Percentiles rank a stretch among this genome's conserved stretches.
phyloP scores from a whole-genome alignment of 2,888 invertebrate species.

The Trissonchulus latispiculum region DNA sequence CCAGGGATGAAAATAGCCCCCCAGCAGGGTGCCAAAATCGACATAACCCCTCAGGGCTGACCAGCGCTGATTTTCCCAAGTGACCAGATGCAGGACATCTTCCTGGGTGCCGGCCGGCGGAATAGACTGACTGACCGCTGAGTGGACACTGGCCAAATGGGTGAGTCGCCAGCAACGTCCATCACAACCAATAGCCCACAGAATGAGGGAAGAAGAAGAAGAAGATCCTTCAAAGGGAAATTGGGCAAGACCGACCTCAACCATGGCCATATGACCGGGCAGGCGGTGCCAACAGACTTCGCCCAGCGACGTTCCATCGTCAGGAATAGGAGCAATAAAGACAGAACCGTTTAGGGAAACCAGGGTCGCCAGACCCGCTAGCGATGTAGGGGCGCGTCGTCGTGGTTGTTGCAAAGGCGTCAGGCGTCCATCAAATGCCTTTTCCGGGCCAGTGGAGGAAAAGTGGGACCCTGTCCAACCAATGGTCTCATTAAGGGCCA shows the following conservation, averaged over 20 bases:
- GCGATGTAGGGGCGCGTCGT: too few species aligned
- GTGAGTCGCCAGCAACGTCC: not conserved
- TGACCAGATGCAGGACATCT: not conserved
- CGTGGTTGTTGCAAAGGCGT: too few species aligned
- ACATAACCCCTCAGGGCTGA: not conserved
- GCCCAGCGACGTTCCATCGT: not conserved
- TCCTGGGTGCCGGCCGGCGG: too few species aligned
- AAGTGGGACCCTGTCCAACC: not conserved
- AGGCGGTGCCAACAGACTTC: not conserved
- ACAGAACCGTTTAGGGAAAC: not conserved
- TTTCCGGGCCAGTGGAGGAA: too few species aligned
- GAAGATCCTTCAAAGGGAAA: too few species aligned
- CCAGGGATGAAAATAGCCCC: constrained; percentile 7
- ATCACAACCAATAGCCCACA: not conserved
- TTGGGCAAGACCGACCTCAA: not conserved
- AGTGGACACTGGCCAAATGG: too few species aligned
- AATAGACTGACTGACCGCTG: too few species aligned
- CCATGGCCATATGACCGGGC: not conserved
- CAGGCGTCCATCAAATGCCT: too few species aligned
- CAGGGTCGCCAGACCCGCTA: too few species aligned
- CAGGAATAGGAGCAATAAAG: not conserved
- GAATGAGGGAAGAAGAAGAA: not conserved
- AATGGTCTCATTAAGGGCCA: not conserved
- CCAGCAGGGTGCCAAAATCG: not conserved
- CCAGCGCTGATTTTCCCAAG: constrained; percentile 4